Base-by-base conservation (phyloP, 2,113 vertebrate species). In the Lethenteron reissneri region DNA sequence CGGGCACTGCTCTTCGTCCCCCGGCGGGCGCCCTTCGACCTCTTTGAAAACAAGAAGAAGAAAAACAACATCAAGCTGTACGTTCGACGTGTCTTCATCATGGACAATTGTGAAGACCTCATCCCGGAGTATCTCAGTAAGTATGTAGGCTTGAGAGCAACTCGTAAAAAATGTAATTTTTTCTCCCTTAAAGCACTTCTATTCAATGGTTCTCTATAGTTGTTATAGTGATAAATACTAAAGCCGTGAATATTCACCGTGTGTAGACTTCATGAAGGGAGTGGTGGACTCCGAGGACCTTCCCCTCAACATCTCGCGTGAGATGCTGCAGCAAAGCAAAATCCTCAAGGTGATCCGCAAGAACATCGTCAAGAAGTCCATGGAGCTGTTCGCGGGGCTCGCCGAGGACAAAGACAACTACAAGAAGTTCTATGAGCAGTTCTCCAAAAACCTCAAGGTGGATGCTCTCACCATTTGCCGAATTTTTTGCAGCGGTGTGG, bases 291-390 rank as follows among this genome's bases (percentile, higher is more conserved):
- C 88, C 0, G 89, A 97, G 76, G 89, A 92, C 60, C 81, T 96
- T 62, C 89, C 92, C 70, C 78, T 95, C 70, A 95, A 92, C 78
- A 96, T 92, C 74, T 96, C 89, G 74, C 78, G 85, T 80, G 94
- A 97, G 78, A 94, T 96, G 90, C 83, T 96, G 56, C 91, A 96
- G 78, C 94, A 97, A 80, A 97, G 91, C 83, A 97, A 94, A 76
- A 95, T 95, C 77, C 82, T 97, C 21, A 92, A 95, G 77, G 89
- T 97, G 71, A 95, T 94, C 72, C 83, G 84, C 56, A 94, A 95
- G 77, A 94, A 91, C 79, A 95, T 89, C 0, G 89, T 95, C 68
- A 95, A 97, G 84, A 97, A 97, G 77, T 94, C 87, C 77, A 80
- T 95, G 73, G 92, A 97, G 79, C 85, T 92, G 56, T 95, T 92